These are phyloP conservation scores for Limenitis arthemis DNA, from an alignment of 2,888 invertebrate species.

Conservation along the genomic window DNA sequence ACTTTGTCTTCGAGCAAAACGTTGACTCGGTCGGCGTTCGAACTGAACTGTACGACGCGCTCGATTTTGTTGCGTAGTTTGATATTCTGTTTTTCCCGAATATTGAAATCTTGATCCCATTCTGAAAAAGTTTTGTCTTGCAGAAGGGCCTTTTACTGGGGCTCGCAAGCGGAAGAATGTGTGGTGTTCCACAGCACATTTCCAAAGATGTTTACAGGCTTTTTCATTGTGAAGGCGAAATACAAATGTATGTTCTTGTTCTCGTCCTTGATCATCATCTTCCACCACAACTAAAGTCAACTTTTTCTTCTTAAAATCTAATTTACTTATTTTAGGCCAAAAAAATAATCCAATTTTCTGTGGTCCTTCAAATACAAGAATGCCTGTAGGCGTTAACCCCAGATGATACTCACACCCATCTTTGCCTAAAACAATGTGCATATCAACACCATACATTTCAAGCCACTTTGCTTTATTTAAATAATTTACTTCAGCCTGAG, in stretches of 20 bases:
- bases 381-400: constrained; percentile 98
- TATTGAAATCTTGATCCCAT: constrained; percentile 98
- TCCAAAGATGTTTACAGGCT: constrained; percentile 99
- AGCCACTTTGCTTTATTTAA: constrained; percentile 97
- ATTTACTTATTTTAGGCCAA: constrained; percentile 98
- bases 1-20: constrained; percentile 94
- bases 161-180: constrained; percentile 97
- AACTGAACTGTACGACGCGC: constrained; percentile 95
- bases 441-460: constrained; percentile 99
- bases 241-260: constrained; percentile 99
- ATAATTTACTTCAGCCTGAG: constrained; percentile 95
- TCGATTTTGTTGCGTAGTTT: constrained; percentile 92
- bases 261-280: constrained; percentile 96
- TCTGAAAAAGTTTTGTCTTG: constrained; percentile 96
- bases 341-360: constrained; percentile 99
- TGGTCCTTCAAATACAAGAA: constrained; percentile 96
- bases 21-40: constrained; percentile 96
- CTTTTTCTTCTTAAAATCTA: constrained; percentile 98
- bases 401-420: constrained; percentile 97
- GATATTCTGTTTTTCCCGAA: constrained; percentile 97
- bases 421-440: constrained; percentile 97
- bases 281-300: constrained; percentile 97
- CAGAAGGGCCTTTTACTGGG: constrained; percentile 89
- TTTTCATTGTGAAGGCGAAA: constrained; percentile 97
- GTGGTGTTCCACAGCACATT: constrained; percentile 99